phyloP scores from a whole-genome alignment of 2,113 vertebrate genomes.

The Pachyramphus minor region DNA sequence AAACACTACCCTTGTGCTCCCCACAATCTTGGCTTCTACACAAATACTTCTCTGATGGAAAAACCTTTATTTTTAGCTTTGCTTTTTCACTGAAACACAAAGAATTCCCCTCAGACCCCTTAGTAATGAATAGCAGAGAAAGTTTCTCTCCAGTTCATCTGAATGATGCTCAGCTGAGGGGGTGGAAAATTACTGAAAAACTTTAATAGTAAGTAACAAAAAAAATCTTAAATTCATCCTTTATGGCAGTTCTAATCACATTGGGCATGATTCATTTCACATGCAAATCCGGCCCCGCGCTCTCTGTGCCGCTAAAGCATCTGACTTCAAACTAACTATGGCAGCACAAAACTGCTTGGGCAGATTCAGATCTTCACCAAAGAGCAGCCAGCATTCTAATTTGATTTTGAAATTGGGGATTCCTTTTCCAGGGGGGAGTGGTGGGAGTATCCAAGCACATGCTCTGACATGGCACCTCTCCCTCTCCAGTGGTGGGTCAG shows the following conservation, averaged over 20 bases:
- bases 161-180: neutral
- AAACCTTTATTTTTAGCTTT: constrained; percentile 42
- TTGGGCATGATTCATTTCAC: constrained; percentile 39
- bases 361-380: neutral
- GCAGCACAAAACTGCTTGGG: neutral
- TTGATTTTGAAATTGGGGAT: neutral
- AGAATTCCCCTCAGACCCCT: constrained; percentile 58
- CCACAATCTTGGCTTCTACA: neutral
- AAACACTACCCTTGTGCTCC: neutral
- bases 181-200: constrained; percentile 54
- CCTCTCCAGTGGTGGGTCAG: neutral
- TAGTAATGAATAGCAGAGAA: constrained; percentile 24
- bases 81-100: constrained; percentile 25
- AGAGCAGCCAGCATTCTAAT: neutral
- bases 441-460: neutral
- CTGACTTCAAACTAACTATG: constrained; percentile 52
- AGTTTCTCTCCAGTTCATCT: constrained; percentile 3
- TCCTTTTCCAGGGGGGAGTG: neutral
- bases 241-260: neutral
- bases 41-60: neutral
- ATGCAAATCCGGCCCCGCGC: constrained; percentile 42
- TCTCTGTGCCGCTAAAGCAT: neutral
- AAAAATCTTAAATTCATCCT: constrained; percentile 21
- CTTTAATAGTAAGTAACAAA: constrained; percentile 14
- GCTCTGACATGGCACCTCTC: fast-evolving